These are phyloP conservation scores for Bombylius discolor DNA, from an alignment of 2,888 invertebrate genomes.

Conservation along the genomic window DNA sequence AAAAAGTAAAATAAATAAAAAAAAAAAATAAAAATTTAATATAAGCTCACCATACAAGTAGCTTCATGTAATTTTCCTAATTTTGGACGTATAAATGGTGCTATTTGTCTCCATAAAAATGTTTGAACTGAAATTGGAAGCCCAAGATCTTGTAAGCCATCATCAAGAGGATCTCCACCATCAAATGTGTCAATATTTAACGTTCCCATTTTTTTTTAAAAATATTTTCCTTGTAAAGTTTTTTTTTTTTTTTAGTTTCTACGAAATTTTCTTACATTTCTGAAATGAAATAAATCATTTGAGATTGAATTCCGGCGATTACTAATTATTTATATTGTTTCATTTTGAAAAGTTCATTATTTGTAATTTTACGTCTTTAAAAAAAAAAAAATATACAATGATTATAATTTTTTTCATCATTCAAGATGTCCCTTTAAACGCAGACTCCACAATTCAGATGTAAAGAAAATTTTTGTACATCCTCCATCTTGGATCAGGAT, in stretches of 20 bases:
- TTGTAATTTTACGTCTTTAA: no score
- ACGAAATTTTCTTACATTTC: background rate
- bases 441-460: conserved; percentile 9
- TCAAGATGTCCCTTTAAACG: conserved; percentile 1
- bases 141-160: conserved; percentile 56
- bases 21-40: no score
- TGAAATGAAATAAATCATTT: no score
- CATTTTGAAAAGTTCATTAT: no score
- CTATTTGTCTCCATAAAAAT: conserved; percentile 94
- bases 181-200: conserved; percentile 9
- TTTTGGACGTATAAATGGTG: conserved; percentile 91
- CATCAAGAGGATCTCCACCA: conserved; percentile 37
- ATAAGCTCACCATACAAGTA: conserved; percentile 77
- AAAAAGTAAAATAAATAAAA: no score
- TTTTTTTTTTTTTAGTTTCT: no score
- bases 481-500: background rate
- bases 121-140: conserved; percentile 93
- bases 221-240: no score
- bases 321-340: no score
- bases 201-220: conserved; percentile 17
- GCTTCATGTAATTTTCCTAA: conserved; percentile 94
- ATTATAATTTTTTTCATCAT: no score
- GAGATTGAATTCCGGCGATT: no score
- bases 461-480: background rate
- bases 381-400: no score